These are phyloP conservation scores for Drosophila atripex DNA, from an alignment of 2,888 invertebrate species.

Conservation along the genomic window DNA sequence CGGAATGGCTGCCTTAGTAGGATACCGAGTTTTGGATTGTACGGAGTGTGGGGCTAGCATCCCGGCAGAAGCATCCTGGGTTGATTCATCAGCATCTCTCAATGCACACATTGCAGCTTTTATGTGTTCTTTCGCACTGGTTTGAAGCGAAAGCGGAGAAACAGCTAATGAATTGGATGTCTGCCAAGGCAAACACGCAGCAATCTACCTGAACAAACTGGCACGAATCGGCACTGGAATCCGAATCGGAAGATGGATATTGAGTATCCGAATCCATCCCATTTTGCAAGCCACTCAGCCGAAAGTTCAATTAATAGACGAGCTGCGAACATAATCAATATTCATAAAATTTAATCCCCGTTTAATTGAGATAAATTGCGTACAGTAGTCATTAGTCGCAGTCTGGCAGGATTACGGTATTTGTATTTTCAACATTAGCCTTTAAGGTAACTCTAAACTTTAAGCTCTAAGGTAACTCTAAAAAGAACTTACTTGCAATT, in stretches of 20 bases:
- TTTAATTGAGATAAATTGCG: slow-evolving; percentile 68
- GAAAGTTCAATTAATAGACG: slow-evolving; percentile 28
- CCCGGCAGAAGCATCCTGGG: background rate
- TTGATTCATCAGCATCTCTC: slow-evolving; percentile 30
- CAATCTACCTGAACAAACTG: slow-evolving; percentile 18
- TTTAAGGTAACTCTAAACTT: background rate
- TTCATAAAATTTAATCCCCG: slow-evolving; percentile 60
- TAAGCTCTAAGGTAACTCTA: too few relatives aligned
- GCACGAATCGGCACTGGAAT: slow-evolving; percentile 13
- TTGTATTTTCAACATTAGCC: background rate
- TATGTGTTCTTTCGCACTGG: slow-evolving; percentile 23
- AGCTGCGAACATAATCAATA: slow-evolving; percentile 59
- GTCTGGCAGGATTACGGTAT: background rate
- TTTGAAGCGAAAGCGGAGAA: slow-evolving; percentile 13
- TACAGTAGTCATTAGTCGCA: slow-evolving; percentile 2
- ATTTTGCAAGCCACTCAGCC: background rate
- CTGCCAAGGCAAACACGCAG: slow-evolving; percentile 29
- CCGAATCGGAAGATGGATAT: slow-evolving; percentile 17
- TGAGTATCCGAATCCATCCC: slow-evolving; percentile 3
- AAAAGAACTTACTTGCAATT: background rate
- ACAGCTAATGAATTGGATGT: slow-evolving; percentile 33
- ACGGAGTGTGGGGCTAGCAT: background rate
- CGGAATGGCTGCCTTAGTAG: slow-evolving; percentile 25
- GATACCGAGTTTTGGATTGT: background rate
- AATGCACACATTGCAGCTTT: slow-evolving; percentile 38